Conservation (phyloP, 2,113 vertebrate species). For the Pteropus alecto region DNA sequence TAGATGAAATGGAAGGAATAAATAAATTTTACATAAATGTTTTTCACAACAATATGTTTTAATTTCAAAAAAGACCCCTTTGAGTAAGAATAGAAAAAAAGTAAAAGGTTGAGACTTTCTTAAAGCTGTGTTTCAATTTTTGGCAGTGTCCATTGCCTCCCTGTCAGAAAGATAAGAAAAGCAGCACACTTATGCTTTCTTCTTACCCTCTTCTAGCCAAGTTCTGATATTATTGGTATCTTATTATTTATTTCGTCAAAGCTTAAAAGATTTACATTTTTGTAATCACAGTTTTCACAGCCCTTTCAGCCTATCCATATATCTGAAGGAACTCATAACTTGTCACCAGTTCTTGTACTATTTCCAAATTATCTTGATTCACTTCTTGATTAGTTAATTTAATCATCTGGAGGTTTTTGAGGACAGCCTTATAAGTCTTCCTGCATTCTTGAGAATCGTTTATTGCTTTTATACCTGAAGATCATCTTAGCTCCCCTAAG, state of each 20-base stretch:
- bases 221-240: neutral
- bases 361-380: neutral
- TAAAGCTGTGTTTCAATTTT: neutral
- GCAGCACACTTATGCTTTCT: neutral
- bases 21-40: neutral
- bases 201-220: neutral
- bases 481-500: neutral
- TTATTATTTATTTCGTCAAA: neutral
- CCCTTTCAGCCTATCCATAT: neutral
- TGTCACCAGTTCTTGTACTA: neutral
- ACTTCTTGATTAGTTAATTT: neutral
- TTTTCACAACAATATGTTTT: neutral
- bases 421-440: neutral
- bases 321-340: neutral
- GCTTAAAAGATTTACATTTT: neutral
- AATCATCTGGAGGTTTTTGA: neutral
- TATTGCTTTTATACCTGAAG: conserved; percentile 12
- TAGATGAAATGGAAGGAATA: neutral
- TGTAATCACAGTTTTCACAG: neutral
- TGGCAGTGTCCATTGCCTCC: neutral
- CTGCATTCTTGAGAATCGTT: neutral
- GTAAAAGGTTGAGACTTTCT: neutral
- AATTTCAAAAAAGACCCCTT: neutral
- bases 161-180: neutral
- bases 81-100: neutral